Evolutionary conservation across 2,797 vertebrate species (phyloP).

Genomic region (Acanthornis magna): DNA sequence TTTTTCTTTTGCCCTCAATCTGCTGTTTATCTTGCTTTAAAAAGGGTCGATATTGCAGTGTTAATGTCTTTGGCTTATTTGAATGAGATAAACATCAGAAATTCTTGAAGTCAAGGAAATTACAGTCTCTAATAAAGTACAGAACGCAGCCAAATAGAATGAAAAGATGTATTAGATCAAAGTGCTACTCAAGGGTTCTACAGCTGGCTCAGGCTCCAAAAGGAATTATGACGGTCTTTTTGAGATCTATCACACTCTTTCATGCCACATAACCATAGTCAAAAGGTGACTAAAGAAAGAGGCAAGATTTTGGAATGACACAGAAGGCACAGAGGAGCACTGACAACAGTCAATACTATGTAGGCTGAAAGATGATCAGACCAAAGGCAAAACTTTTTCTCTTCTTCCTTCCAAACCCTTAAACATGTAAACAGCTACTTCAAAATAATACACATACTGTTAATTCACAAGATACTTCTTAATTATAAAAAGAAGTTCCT

Average conservation of each 20-base stretch:
- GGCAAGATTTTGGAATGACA: neutral
- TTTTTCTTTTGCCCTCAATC: neutral
- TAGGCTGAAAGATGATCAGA: neutral
- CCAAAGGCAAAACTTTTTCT: neutral
- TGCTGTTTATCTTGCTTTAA: neutral
- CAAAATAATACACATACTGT: neutral
- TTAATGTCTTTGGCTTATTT: neutral
- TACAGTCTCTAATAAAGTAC: neutral
- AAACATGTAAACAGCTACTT: neutral
- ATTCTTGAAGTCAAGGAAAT: constrained; percentile 31
- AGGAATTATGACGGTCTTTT: constrained; percentile 9
- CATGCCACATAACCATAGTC: neutral
- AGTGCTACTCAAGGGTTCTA: constrained; percentile 1
- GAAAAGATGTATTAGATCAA: constrained; percentile 14
- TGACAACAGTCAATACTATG: neutral
- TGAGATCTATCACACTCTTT: neutral
- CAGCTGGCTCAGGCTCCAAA: constrained; percentile 17
- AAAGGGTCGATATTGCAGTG: neutral
- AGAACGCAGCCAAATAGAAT: constrained; percentile 2
- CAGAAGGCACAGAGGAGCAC: neutral
- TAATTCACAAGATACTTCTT: neutral
- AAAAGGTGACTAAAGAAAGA: neutral
- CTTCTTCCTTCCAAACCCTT: neutral
- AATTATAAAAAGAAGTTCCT: neutral
- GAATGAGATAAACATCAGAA: constrained; percentile 24